A percentile compares a stretch with the other conserved stretches of the same genome.
Evolutionary conservation across 2,113 vertebrate genomes (phyloP).

Genomic region (Nansenia antarctica): DNA sequence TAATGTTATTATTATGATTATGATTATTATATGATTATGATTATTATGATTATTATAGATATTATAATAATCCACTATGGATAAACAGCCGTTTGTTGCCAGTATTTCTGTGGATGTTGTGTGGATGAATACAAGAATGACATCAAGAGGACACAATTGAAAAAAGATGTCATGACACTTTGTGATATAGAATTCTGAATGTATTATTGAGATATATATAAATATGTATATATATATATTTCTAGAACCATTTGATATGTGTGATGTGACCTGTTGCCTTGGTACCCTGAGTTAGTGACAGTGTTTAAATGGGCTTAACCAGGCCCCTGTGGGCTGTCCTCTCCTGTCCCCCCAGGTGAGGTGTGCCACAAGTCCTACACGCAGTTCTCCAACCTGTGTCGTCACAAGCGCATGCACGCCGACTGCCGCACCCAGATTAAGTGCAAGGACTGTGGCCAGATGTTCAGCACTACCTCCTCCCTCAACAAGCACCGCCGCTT

Average conservation of each 20-base stretch:
- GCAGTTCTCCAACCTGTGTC: constrained; percentile 99
- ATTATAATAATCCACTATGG: not conserved
- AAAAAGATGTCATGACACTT: too few relatives aligned
- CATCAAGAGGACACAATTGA: not conserved
- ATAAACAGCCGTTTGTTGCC: not conserved
- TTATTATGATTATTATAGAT: too few relatives aligned
- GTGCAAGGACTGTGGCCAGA: constrained; percentile 98
- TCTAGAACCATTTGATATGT: not conserved
- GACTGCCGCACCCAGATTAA: constrained; percentile 99
- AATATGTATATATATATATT: not conserved
- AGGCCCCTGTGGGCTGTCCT: constrained; percentile 75
- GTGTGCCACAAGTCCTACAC: constrained; percentile 99
- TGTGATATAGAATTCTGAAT: too few relatives aligned
- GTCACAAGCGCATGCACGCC: constrained; percentile 99
- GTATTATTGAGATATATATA: too few relatives aligned
- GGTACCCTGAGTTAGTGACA: constrained; percentile 72
- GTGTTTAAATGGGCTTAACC: constrained; percentile 83
- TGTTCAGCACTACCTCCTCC: constrained; percentile 99
- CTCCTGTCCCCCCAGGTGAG: constrained; percentile 88
- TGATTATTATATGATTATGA: too few relatives aligned
- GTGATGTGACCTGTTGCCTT: constrained; percentile 50
- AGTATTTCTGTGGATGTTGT: not conserved
- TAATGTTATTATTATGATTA: too few relatives aligned
- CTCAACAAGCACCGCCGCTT: constrained; percentile 99
- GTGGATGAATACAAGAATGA: not conserved